These are phyloP conservation scores for Ruditapes philippinarum DNA, from an alignment of 1,140 invertebrate species.

Conservation along the genomic window DNA sequence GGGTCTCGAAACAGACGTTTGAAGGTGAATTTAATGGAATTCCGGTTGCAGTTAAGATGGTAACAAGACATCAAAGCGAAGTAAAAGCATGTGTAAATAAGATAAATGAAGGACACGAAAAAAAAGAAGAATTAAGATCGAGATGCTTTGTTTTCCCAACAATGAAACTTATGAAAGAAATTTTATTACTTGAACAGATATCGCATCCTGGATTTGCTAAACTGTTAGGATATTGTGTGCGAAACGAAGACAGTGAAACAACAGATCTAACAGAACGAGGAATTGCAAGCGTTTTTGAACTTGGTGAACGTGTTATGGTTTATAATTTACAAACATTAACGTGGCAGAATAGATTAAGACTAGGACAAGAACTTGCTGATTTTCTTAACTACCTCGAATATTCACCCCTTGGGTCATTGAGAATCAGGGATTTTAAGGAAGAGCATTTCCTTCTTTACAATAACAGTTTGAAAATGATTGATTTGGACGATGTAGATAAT, in stretches of 20 bases:
- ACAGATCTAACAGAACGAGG: constrained; percentile 84
- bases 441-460: constrained; percentile 83
- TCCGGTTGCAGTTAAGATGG: constrained; percentile 84
- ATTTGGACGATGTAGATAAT: constrained; percentile 85
- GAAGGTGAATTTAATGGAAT: constrained; percentile 75
- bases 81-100: constrained; percentile 80
- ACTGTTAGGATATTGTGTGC: constrained; percentile 83
- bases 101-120: constrained; percentile 59
- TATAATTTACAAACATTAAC: constrained; percentile 78
- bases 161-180: constrained; percentile 86
- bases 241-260: constrained; percentile 84
- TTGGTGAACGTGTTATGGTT: constrained; percentile 77
- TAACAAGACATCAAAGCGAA: constrained; percentile 83
- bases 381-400: constrained; percentile 83
- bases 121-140: constrained; percentile 16
- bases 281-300: constrained; percentile 81
- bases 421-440: constrained; percentile 84
- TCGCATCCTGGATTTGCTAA: constrained; percentile 80
- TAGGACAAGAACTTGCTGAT: constrained; percentile 78
- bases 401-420: constrained; percentile 83
- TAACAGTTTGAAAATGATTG: constrained; percentile 82
- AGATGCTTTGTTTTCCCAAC: constrained; percentile 81
- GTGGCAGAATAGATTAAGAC: constrained; percentile 73
- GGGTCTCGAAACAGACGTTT: constrained; percentile 84
- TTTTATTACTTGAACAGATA: constrained; percentile 83